Conservation (phyloP, 2,113 vertebrate species). For the Leuciscus idus region DNA sequence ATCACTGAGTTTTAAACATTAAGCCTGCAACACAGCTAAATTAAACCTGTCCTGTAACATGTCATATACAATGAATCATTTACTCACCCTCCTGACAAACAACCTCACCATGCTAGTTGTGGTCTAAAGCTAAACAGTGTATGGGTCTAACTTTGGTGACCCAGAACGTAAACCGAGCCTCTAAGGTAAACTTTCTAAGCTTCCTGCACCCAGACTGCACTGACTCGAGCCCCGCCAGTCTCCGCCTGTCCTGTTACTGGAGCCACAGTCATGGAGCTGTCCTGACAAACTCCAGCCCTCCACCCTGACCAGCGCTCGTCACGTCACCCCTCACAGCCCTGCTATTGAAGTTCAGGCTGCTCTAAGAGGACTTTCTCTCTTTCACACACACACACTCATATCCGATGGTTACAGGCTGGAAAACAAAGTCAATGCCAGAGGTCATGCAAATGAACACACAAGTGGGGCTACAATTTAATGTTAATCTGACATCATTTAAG, state of each 20-base stretch:
- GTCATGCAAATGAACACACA: slow-evolving; percentile 61
- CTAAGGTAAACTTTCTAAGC: slow-evolving; percentile 39
- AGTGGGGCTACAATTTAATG: slow-evolving; percentile 65
- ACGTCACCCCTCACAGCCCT: slow-evolving; percentile 63
- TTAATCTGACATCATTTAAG: slow-evolving; percentile 77
- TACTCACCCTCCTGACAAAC: slow-evolving; percentile 32
- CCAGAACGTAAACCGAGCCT: slow-evolving; percentile 44
- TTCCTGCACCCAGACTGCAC: slow-evolving; percentile 29
- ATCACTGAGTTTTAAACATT: slow-evolving; percentile 1
- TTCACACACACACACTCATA: slow-evolving; percentile 55
- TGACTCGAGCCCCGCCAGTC: slow-evolving; percentile 26
- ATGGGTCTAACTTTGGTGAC: slow-evolving; percentile 36
- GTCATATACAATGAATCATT: slow-evolving; percentile 38
- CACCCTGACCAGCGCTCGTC: slow-evolving; percentile 69
- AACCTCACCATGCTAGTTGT: slow-evolving; percentile 9
- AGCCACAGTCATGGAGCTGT: slow-evolving; percentile 20
- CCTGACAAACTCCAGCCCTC: slow-evolving; percentile 74
- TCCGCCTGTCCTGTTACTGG: background rate
- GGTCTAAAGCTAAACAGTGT: slow-evolving; percentile 22
- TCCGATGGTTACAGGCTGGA: slow-evolving; percentile 74
- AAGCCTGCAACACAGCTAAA: background rate
- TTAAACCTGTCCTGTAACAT: slow-evolving; percentile 25
- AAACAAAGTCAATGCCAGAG: slow-evolving; percentile 76
- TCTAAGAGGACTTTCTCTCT: slow-evolving; percentile 37
- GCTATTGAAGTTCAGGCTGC: slow-evolving; percentile 68